Conservation (phyloP, 2,113 vertebrate species). For the Redunca redunca region DNA sequence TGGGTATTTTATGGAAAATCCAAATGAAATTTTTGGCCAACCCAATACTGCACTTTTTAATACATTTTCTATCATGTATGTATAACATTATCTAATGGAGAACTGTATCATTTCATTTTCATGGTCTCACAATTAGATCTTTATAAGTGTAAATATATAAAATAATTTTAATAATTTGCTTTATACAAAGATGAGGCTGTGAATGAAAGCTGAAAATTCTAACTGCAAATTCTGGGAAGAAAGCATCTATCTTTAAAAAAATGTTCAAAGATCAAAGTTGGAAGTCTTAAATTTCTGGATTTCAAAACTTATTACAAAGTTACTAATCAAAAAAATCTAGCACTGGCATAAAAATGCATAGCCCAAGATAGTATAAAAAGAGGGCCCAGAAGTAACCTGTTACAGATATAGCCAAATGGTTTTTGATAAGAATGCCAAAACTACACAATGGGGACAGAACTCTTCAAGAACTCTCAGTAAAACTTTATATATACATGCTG, state of each 20-base stretch:
- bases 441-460: neutral
- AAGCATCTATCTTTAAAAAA: neutral
- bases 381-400: neutral
- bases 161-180: neutral
- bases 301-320: neutral
- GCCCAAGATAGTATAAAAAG: neutral
- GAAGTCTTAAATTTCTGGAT: neutral
- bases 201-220: neutral
- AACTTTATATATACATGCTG: neutral
- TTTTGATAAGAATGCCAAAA: neutral
- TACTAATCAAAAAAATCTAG: neutral
- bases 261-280: neutral
- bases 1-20: neutral
- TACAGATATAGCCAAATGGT: neutral
- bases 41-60: neutral
- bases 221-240: neutral
- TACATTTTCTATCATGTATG: neutral
- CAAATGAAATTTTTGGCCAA: neutral
- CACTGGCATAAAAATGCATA: neutral
- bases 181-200: neutral
- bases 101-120: neutral
- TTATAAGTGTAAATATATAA: neutral
- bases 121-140: neutral
- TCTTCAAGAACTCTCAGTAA: neutral
- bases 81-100: neutral